Conservation (phyloP, 2,888 invertebrate species). For the Leptinotarsa juncta region DNA sequence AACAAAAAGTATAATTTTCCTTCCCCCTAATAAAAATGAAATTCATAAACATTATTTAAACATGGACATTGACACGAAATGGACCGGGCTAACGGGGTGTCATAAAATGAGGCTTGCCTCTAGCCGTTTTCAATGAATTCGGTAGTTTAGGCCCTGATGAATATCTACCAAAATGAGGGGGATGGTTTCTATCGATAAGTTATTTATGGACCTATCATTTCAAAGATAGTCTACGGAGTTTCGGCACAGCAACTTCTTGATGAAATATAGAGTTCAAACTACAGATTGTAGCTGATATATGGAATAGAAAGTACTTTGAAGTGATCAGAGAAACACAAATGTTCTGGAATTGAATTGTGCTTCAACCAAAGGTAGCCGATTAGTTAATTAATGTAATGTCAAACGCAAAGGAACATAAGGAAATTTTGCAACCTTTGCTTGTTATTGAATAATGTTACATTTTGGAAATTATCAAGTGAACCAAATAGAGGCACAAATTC, state of each 20-base stretch:
- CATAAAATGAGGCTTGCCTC: neutral
- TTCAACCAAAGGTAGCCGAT: neutral
- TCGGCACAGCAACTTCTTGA: neutral
- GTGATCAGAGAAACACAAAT: neutral
- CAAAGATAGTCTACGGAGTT: constrained; percentile 18
- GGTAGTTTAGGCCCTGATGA: constrained; percentile 14
- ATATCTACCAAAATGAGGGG: constrained; percentile 16
- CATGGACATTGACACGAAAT: neutral
- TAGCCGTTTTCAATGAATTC: constrained; percentile 8
- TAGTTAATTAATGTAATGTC: neutral
- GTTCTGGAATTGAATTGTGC: neutral
- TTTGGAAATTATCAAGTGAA: too few relatives aligned
- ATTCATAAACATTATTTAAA: too few relatives aligned
- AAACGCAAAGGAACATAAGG: neutral
- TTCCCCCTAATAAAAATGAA: too few relatives aligned
- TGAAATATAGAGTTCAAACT: constrained; percentile 4
- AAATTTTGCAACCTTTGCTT: too few relatives aligned
- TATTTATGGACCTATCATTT: constrained; percentile 6
- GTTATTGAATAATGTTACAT: too few relatives aligned
- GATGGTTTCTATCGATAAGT: constrained; percentile 9
- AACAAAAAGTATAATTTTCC: too few relatives aligned
- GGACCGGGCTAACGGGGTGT: neutral
- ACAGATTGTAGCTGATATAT: constrained; percentile 6
- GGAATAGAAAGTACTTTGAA: neutral
- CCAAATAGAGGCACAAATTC: too few relatives aligned